A percentile compares a stretch with the other conserved stretches of the same genome.
Evolutionary conservation across 1,140 invertebrate species (phyloP).

Genomic region (Thaumatotibia leucotreta): DNA sequence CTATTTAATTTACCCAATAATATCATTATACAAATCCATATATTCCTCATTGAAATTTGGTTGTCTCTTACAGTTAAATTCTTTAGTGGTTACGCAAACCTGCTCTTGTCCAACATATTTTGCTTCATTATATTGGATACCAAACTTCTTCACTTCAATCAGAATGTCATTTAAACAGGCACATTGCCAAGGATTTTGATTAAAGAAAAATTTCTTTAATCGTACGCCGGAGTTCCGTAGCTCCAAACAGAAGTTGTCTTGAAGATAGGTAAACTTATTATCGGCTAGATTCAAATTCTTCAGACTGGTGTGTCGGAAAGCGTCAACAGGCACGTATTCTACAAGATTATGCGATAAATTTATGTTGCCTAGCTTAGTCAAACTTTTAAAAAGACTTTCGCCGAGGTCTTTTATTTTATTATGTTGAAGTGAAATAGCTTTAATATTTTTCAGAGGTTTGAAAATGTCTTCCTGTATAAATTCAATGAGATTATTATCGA

Average conservation of each 20-base stretch:
- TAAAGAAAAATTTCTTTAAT: constrained; percentile 14
- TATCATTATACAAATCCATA: background rate
- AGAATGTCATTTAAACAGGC: constrained; percentile 10
- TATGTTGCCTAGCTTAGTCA: background rate
- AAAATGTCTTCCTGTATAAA: constrained; percentile 6
- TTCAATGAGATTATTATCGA: background rate
- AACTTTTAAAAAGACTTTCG: background rate
- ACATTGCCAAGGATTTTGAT: constrained; percentile 18
- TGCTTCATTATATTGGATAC: background rate
- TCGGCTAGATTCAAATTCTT: constrained; percentile 6
- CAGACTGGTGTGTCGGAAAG: background rate
- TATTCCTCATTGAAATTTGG: background rate
- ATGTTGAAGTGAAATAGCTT: background rate
- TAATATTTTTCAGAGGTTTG: constrained; percentile 8
- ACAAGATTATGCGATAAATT: constrained; percentile 11
- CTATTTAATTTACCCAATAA: background rate
- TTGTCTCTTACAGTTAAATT: background rate
- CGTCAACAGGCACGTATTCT: background rate
- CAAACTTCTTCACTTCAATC: constrained; percentile 7
- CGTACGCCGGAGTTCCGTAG: constrained; percentile 6
- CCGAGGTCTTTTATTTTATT: background rate
- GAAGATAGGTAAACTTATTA: constrained; percentile 15
- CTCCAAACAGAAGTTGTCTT: constrained; percentile 14
- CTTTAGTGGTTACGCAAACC: background rate
- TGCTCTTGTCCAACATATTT: background rate